phyloP scores from a whole-genome alignment of 2,797 vertebrate species.

The Dipus sagitta region DNA sequence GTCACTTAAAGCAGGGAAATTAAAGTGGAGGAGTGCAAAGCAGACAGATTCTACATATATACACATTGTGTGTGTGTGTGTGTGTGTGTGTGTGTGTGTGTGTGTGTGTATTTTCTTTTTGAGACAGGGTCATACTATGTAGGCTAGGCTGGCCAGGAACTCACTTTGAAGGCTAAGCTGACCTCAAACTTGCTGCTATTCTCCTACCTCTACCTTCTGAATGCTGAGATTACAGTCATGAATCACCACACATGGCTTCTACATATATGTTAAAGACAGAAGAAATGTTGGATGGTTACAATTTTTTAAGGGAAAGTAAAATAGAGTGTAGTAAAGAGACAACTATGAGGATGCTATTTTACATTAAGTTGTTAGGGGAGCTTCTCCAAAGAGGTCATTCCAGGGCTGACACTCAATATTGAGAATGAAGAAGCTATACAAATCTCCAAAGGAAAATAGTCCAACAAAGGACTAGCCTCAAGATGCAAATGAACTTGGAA shows the following conservation, averaged over 20 bases:
- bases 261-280: neutral
- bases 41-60: neutral
- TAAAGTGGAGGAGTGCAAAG: neutral
- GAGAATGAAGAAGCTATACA: neutral
- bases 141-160: neutral
- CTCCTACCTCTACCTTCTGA: neutral
- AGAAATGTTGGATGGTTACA: neutral
- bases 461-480: constrained; percentile 15
- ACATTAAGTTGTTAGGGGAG: neutral
- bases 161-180: neutral
- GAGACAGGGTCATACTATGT: neutral
- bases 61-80: neutral
- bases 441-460: neutral
- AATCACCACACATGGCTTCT: neutral
- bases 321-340: neutral
- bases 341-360: neutral
- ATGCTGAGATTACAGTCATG: neutral
- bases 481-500: constrained; percentile 15
- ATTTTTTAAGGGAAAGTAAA: constrained; percentile 34
- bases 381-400: neutral
- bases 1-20: neutral
- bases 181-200: neutral
- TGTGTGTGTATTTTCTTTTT: too few relatives aligned
- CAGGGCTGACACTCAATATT: neutral
- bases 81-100: neutral